Evolutionary conservation across 2,888 invertebrate genomes (phyloP).

Genomic region (Timema podura): DNA sequence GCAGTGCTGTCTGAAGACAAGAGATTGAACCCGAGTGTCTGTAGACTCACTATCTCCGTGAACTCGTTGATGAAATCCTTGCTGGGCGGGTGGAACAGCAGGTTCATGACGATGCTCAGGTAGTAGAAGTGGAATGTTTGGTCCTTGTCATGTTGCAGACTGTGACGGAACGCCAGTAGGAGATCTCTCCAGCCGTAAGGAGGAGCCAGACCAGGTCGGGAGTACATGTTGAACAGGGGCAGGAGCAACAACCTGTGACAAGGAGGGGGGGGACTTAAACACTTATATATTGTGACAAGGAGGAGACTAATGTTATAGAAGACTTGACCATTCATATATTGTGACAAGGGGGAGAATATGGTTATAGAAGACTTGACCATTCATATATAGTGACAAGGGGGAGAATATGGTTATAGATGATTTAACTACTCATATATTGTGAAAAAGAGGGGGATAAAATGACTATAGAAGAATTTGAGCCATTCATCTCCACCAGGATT

Average conservation of each 20-base stretch:
- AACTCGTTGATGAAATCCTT: slow-evolving; percentile 1
- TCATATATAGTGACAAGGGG: neutral
- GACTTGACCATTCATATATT: no score
- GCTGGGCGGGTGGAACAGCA: neutral
- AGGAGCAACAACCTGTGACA: slow-evolving; percentile 7
- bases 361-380: no score
- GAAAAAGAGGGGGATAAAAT: neutral
- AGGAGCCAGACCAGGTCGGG: neutral
- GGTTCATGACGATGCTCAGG: slow-evolving; percentile 5
- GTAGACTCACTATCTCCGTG: neutral
- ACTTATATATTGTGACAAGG: neutral
- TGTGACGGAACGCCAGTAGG: neutral
- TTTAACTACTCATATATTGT: neutral
- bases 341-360: no score
- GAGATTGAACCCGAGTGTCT: no score
- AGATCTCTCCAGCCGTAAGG: neutral
- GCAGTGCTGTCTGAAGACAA: no score
- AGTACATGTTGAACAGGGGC: slow-evolving; percentile 11
- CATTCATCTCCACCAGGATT: no score
- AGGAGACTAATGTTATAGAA: no score
- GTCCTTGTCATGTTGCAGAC: neutral
- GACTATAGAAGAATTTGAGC: no score
- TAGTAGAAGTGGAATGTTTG: neutral
- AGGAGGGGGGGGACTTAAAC: neutral
- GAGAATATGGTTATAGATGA: no score